Evolutionary conservation across 2,797 vertebrate species (phyloP).

Genomic region (Hippoglossus hippoglossus): DNA sequence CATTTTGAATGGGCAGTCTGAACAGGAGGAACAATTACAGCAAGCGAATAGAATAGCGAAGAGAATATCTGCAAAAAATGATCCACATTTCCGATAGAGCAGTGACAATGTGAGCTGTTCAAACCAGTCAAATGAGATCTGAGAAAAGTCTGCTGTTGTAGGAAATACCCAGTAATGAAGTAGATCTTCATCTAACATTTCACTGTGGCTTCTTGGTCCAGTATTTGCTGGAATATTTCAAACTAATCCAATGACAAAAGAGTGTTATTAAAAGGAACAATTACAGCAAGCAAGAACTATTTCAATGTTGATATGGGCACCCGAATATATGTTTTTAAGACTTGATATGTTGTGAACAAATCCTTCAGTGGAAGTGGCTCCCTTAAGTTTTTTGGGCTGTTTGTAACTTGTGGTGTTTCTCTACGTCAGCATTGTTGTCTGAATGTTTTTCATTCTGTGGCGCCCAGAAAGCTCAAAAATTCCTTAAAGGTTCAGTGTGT

Average conservation of each 20-base stretch:
- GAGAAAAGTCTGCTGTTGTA: not conserved
- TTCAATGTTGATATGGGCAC: not conserved
- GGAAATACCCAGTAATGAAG: not conserved
- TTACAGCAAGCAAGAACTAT: not conserved
- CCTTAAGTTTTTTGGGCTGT: not conserved
- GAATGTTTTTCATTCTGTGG: not conserved
- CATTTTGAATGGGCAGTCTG: not conserved
- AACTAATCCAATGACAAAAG: too few species aligned
- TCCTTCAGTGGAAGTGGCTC: not conserved
- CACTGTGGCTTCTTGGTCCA: not conserved
- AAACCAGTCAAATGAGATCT: not conserved
- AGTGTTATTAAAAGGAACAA: not conserved
- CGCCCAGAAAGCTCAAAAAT: not conserved
- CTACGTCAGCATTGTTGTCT: not conserved
- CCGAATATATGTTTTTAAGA: not conserved
- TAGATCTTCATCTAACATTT: not conserved
- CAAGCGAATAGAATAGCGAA: too few species aligned
- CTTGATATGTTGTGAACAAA: not conserved
- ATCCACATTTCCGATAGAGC: not conserved
- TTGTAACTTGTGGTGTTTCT: not conserved
- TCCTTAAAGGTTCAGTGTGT: not conserved
- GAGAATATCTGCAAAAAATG: too few species aligned
- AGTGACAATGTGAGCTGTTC: conserved; percentile 26
- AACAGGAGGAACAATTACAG: not conserved
- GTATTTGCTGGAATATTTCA: not conserved